phyloP scores from a whole-genome alignment of 2,113 vertebrate species.

The Neodontobutis hainanensis region DNA sequence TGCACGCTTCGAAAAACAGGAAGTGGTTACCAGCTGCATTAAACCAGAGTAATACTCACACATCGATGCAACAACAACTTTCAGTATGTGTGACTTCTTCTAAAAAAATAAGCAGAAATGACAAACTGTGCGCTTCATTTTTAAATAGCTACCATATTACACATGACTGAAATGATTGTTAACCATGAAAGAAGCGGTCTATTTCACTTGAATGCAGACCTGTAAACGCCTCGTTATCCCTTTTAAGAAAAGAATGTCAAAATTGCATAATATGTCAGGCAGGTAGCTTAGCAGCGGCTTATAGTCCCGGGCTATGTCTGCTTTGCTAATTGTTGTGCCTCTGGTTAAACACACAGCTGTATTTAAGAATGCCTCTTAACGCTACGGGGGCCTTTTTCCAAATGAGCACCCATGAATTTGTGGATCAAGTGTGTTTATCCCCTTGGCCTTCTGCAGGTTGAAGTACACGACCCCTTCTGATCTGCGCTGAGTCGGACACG shows the following conservation, averaged over 20 bases:
- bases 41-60: conserved; percentile 58
- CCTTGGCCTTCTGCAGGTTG: conserved; percentile 47
- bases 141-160: conserved; percentile 12
- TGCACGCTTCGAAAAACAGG: conserved; percentile 76
- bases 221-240: conserved; percentile 37
- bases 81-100: conserved; percentile 24
- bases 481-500: not conserved
- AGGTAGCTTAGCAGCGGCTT: conserved; percentile 68
- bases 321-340: conserved; percentile 29
- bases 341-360: conserved; percentile 66
- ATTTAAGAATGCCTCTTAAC: conserved; percentile 55
- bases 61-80: conserved; percentile 33
- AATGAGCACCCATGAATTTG: conserved; percentile 55
- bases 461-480: conserved; percentile 12
- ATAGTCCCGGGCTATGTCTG: conserved; percentile 47
- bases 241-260: conserved; percentile 65
- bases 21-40: conserved; percentile 75
- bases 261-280: conserved; percentile 48
- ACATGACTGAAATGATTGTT: conserved; percentile 9
- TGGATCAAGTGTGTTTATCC: conserved; percentile 67
- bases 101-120: not conserved
- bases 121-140: not conserved
- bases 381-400: conserved; percentile 36
- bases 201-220: conserved; percentile 2
- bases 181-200: conserved; percentile 9